phyloP scores from a whole-genome alignment of 2,797 vertebrate species.

The Limosa lapponica region DNA sequence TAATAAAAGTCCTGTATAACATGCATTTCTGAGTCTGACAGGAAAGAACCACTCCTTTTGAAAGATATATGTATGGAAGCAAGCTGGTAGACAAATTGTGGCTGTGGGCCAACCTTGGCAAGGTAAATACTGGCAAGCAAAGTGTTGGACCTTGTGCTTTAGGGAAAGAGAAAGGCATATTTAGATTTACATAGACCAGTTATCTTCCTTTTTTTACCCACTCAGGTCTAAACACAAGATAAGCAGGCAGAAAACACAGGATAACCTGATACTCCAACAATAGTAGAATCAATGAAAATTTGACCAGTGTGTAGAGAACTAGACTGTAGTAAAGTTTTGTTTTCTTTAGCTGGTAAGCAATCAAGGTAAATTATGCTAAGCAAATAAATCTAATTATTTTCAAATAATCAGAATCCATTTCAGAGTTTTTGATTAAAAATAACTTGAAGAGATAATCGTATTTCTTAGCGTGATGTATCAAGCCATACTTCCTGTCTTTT shows the following conservation, averaged over 20 bases:
- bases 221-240: not conserved
- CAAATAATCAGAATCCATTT: conserved; percentile 37
- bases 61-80: not conserved
- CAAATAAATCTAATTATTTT: conserved; percentile 39
- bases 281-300: not conserved
- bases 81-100: not conserved
- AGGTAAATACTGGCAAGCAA: not conserved
- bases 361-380: not conserved
- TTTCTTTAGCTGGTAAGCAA: not conserved
- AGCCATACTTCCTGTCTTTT: not conserved
- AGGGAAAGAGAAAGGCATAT: not conserved
- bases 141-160: not conserved
- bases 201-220: not conserved
- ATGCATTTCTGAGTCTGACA: not conserved
- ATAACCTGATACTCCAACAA: not conserved
- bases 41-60: not conserved
- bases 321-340: not conserved
- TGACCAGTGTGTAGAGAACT: not conserved
- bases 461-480: conserved; percentile 35
- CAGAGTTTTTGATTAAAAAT: conserved; percentile 36
- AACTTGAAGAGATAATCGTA: conserved; percentile 14
- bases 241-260: not conserved
- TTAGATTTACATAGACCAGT: not conserved
- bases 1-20: not conserved
- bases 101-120: not conserved